Evolutionary conservation across 2,888 invertebrate genomes (phyloP), one percentile per base, ranked within the genome.

Genomic region (Aspidapion aeneum): DNA sequence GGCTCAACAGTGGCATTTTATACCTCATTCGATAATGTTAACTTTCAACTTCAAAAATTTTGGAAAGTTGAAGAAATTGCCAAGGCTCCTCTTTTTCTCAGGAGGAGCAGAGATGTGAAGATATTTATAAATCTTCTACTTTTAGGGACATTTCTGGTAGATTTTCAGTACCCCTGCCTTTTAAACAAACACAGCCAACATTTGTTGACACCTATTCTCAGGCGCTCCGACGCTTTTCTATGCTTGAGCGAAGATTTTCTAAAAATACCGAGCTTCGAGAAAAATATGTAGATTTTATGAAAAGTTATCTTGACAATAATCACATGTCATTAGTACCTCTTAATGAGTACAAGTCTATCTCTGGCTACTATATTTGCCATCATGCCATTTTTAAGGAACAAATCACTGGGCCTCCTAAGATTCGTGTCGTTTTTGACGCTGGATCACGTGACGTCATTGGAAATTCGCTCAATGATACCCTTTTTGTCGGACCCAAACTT

Each of bases 341-440:
- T 5, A 17, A 52, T 17, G 52, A 52, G 7, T 19, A 52, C 17
- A 52, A 19, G 19, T 52, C 52, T 18, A 17, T 52, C 7, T 18
- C 52, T 18, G 5, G 7, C 3, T 52, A 52, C 17, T 52, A 52
- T n/a, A 52, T 52, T 18, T 19, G 18, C n/a, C 52, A 52, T 52
- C 52, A 52, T 19, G 52, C 52, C 7, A 52, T 52, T 52, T 52
- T 52, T 52, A 52, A 52, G 52, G 52, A 52, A 52, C 52, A 52
- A n/a, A 52, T 5, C 17, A 9, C 19, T 19, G 52, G 52, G 3
- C 19, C 52, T 5, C 19, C 52, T 5, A 52, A 52, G n/a, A 52
- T 52, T 9, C 52, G 52, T 18, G 52, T 52, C 52, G 52, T 52
- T n/a, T 5, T 52, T 52, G 52, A 52, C n/a, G 52, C 52, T 5